A percentile compares a stretch with the other conserved stretches of the same genome.
These are phyloP conservation scores for Pteronotus mesoamericanus DNA, from an alignment of 2,797 vertebrate species.

Conservation along the genomic window DNA sequence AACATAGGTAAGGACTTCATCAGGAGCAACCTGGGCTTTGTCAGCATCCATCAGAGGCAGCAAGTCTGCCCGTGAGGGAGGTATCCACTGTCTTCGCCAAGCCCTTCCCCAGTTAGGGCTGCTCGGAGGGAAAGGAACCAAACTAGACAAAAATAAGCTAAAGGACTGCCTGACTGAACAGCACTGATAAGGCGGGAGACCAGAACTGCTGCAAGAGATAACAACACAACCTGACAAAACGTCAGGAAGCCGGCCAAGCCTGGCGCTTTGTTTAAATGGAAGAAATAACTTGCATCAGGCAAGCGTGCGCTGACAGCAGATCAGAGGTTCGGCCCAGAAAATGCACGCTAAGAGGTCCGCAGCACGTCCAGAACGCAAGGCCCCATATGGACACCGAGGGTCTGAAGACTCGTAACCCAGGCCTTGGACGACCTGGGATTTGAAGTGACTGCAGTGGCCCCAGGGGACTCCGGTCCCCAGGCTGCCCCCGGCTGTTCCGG, in stretches of 20 bases:
- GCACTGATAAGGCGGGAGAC: background rate
- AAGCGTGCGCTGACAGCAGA: background rate
- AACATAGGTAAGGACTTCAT: fast-evolving
- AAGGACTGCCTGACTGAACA: background rate
- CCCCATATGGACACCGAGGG: background rate
- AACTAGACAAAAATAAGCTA: slow-evolving; percentile 35
- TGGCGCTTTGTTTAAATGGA: background rate
- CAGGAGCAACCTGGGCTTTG: fast-evolving
- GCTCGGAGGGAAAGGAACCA: background rate
- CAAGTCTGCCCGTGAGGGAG: fast-evolving
- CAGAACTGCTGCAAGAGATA: background rate
- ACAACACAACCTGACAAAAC: background rate
- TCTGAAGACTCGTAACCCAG: fast-evolving
- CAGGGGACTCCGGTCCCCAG: too few relatives aligned
- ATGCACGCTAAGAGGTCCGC: background rate
- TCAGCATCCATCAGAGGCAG: background rate
- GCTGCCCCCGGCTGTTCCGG: fast-evolving
- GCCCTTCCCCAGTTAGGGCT: background rate
- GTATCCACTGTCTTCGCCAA: fast-evolving
- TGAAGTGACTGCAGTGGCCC: background rate
- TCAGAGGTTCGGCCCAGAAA: background rate
- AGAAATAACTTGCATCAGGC: background rate
- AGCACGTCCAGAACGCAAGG: fast-evolving
- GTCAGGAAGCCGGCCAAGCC: background rate
- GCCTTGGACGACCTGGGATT: background rate